phyloP scores from a whole-genome alignment of 2,888 invertebrate species.

The Smittia aterrima region DNA sequence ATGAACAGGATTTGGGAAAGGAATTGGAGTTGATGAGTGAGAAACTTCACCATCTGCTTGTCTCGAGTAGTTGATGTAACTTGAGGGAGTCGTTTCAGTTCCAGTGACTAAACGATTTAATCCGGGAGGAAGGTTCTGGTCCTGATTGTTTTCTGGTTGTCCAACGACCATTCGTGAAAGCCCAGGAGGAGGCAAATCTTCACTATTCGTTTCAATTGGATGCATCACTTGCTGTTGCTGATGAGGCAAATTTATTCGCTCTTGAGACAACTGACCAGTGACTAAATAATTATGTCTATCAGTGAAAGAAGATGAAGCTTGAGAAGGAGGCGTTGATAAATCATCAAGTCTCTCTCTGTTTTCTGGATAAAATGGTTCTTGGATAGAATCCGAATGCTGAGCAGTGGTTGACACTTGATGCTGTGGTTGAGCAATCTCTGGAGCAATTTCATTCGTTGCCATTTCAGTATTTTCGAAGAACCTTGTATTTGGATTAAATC shows the following conservation, averaged over 20 bases:
- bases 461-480: neutral
- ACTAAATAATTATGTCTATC: slow-evolving; percentile 75
- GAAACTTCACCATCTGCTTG: slow-evolving; percentile 55
- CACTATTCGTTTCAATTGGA: slow-evolving; percentile 46
- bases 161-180: slow-evolving; percentile 66
- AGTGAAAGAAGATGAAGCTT: slow-evolving; percentile 37
- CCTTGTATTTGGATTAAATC: neutral
- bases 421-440: neutral
- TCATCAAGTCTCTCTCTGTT: slow-evolving; percentile 38
- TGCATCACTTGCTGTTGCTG: slow-evolving; percentile 46
- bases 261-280: slow-evolving; percentile 69
- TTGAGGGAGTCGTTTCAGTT: slow-evolving; percentile 52
- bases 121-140: slow-evolving; percentile 49
- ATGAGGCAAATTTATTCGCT: slow-evolving; percentile 49
- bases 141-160: slow-evolving; percentile 58
- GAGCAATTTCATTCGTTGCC: neutral
- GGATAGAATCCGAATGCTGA: neutral
- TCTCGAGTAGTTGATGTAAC: slow-evolving; percentile 51
- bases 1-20: slow-evolving; percentile 42
- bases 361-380: slow-evolving; percentile 23
- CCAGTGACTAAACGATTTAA: slow-evolving; percentile 59
- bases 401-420: neutral
- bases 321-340: neutral
- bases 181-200: slow-evolving; percentile 63
- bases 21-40: slow-evolving; percentile 49